A percentile compares a stretch with the other conserved stretches of the same genome.
These are phyloP conservation scores for Philereme vetulata DNA, from an alignment of 2,888 invertebrate species.

Conservation along the genomic window DNA sequence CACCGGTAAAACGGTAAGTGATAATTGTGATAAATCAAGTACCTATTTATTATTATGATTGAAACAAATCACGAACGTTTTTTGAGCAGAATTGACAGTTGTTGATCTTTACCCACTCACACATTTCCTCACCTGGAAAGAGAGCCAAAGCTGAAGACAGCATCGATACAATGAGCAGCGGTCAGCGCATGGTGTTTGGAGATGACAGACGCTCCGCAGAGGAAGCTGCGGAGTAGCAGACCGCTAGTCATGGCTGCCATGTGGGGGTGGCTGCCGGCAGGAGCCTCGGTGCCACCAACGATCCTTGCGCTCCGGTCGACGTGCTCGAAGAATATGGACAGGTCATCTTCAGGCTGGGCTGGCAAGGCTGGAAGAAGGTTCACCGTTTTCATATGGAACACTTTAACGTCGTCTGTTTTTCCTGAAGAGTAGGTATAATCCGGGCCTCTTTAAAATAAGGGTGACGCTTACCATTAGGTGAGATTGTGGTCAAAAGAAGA, in stretches of 20 bases:
- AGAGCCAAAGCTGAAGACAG: slow-evolving; percentile 45
- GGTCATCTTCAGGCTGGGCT: slow-evolving; percentile 46
- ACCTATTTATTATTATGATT: too few species aligned
- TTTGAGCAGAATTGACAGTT: too few species aligned
- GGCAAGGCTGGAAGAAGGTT: slow-evolving; percentile 54
- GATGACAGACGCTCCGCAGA: slow-evolving; percentile 65
- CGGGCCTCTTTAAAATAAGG: too few species aligned
- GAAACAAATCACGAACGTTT: too few species aligned
- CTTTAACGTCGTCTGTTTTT: too few species aligned
- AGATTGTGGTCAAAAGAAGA: too few species aligned
- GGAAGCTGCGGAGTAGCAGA: slow-evolving; percentile 45
- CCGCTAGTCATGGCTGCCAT: slow-evolving; percentile 61
- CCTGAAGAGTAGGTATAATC: too few species aligned
- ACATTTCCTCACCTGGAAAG: slow-evolving; percentile 42
- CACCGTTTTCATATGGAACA: too few species aligned
- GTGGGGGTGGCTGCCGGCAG: slow-evolving; percentile 54
- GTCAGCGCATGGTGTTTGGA: slow-evolving; percentile 53
- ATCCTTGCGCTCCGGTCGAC: slow-evolving; percentile 52
- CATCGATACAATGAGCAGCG: slow-evolving; percentile 66
- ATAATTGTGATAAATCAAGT: too few species aligned
- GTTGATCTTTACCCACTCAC: too few species aligned
- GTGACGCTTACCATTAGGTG: too few species aligned
- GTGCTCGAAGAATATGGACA: slow-evolving; percentile 58
- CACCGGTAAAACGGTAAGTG: too few species aligned
- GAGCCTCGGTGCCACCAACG: slow-evolving; percentile 59